phyloP scores from a whole-genome alignment of 2,113 vertebrate genomes.

The Platysternon megacephalum region DNA sequence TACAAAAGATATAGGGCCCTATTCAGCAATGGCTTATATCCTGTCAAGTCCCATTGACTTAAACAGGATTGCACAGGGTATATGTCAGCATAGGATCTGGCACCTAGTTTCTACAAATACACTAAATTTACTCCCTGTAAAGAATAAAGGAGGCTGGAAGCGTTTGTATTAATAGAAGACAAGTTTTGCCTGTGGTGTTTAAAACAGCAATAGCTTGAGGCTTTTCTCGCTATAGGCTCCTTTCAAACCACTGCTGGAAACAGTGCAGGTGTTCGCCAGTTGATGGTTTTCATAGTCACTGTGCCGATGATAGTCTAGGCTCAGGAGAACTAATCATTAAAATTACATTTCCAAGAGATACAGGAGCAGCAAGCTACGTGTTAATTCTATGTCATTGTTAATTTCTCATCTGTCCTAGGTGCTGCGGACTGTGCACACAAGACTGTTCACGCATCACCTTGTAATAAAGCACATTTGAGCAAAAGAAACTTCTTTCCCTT shows the following conservation, averaged over 20 bases:
- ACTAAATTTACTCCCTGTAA: background rate
- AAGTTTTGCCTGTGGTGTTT: constrained; percentile 6
- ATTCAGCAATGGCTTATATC: background rate
- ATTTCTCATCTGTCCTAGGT: constrained; percentile 57
- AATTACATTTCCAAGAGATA: constrained; percentile 56
- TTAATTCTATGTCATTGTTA: constrained; percentile 70
- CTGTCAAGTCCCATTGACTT: background rate
- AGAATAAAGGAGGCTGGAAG: background rate
- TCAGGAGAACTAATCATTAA: constrained; percentile 42
- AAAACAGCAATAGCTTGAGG: background rate
- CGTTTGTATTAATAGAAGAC: background rate
- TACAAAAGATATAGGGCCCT: background rate
- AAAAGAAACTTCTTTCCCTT: constrained; percentile 35
- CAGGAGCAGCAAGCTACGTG: constrained; percentile 51
- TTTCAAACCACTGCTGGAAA: background rate
- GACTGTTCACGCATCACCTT: constrained; percentile 50
- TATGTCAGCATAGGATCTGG: background rate
- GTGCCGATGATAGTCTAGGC: constrained; percentile 48
- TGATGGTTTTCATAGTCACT: constrained; percentile 51
- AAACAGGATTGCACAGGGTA: background rate
- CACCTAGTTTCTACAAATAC: background rate
- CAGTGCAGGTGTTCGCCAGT: constrained; percentile 13
- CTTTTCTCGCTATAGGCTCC: background rate
- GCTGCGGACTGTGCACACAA: constrained; percentile 1
- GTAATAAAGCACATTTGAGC: constrained; percentile 36